Percentiles rank a stretch among this genome's conserved stretches.
Evolutionary conservation across 2,113 vertebrate species (phyloP).

Genomic region (Thryonomys swinderianus): DNA sequence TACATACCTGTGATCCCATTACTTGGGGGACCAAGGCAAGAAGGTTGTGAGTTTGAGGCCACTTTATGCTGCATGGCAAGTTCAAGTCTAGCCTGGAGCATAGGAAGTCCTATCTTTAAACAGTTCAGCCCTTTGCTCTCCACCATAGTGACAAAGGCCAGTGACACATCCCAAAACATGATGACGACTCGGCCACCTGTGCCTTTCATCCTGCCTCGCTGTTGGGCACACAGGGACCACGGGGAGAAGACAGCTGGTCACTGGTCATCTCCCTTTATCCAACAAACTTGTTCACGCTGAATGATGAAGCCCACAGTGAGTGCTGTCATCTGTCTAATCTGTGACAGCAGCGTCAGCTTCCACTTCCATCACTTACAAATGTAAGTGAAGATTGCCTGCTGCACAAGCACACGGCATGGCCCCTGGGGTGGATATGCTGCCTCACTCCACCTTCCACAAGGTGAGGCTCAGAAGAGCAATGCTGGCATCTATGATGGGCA

Average conservation of each 20-base stretch:
- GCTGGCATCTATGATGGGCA: rapidly evolving
- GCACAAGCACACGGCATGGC: rapidly evolving
- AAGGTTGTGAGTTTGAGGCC: neutral
- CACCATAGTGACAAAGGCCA: rapidly evolving
- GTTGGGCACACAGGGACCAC: rapidly evolving
- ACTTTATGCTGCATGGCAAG: neutral
- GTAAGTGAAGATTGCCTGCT: neutral
- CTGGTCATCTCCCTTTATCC: rapidly evolving
- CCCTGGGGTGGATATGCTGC: rapidly evolving
- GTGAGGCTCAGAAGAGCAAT: too few species aligned
- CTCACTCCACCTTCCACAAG: too few species aligned
- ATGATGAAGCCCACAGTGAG: rapidly evolving
- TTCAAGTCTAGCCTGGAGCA: neutral
- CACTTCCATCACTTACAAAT: rapidly evolving
- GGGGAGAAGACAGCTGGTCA: rapidly evolving
- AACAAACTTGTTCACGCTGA: neutral
- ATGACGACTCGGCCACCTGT: neutral
- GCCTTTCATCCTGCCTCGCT: too few species aligned
- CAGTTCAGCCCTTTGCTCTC: neutral
- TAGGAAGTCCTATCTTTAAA: neutral
- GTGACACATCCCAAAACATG: rapidly evolving
- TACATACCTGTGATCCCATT: neutral
- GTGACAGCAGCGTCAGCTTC: neutral
- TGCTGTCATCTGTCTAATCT: neutral
- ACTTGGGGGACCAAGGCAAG: neutral